Evolutionary conservation across 2,113 vertebrate species (phyloP), one percentile per base, ranked within the genome.

Genomic region (Proterorhinus semilunaris): DNA sequence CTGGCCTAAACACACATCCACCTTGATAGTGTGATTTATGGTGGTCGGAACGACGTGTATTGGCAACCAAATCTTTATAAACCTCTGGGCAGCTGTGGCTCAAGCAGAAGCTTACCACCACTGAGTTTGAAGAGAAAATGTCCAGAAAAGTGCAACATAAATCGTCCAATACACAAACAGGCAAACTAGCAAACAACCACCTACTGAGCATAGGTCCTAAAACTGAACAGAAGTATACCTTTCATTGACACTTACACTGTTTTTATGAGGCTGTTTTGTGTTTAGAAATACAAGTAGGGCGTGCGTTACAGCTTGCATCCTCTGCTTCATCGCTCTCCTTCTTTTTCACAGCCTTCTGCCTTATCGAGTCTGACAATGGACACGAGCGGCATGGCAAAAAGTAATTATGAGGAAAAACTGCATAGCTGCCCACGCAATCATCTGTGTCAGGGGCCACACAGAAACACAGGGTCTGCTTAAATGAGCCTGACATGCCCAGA

Each of bases 391-490:
- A 63, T 44, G 69, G 81, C 15, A 21, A 85, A 89, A 89, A 88
- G 86, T 88, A 90, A 91, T 91, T 90, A 92, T 76, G 80, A 83
- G 86, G 74, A 76, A 82, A 91, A 89, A 89, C 80, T 75, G 85
- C 83, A 89, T 78, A 85, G 87, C 85, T 76, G 78, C 87, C 89
- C 85, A 87, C 68, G 75, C 91, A 88, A 86, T 91, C 88, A 89
- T 90, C 81, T 78, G 80, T 90, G 87, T 89, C 90, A 91, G 59
- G 81, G 81, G 83, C 86, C 81, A 81, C 75, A 71, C 73, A 87
- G 68, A 86, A 84, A 83, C 86, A 86, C 52, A 68, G 76, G 75
- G 57, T 65, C 69, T 45, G 75, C 84, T 86, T 86, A 90, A 90
- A 91, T 79, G 76, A 86, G 77, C 79, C 77, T 77, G 81, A 89